A percentile compares a stretch with the other conserved stretches of the same genome.
Conservation (phyloP, 64 coral and sea anemone species). For the Porites australiensis region DNA sequence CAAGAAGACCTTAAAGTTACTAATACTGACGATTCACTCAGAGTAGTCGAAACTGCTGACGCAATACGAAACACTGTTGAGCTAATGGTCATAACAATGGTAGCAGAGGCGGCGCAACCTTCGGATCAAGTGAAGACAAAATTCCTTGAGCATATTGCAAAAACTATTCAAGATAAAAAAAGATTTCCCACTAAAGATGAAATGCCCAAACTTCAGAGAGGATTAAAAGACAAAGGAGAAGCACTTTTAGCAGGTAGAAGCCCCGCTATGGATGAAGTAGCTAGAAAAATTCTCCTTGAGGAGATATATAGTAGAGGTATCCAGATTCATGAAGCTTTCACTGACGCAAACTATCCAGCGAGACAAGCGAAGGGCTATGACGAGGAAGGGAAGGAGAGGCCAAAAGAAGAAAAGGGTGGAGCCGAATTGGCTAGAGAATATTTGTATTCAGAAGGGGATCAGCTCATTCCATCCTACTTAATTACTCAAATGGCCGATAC, state of each 20-base stretch:
- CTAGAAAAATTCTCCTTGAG: background rate
- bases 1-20: background rate
- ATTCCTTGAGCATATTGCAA: constrained; percentile 12
- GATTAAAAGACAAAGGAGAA: background rate
- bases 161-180: background rate
- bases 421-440: constrained; percentile 4
- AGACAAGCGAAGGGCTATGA: background rate
- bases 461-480: constrained; percentile 9
- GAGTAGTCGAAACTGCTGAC: background rate
- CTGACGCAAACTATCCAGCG: background rate
- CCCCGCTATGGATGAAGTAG: background rate
- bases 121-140: background rate
- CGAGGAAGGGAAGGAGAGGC: background rate
- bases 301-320: background rate
- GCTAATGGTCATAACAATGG: constrained; percentile 47
- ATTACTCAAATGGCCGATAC: background rate
- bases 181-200: constrained; percentile 35
- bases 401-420: background rate
- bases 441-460: background rate
- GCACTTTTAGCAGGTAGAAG: constrained; percentile 16
- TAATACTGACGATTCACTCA: background rate
- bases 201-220: constrained; percentile 15
- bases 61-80: constrained; percentile 25
- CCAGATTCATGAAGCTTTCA: background rate
- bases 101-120: constrained; percentile 60